A percentile compares a stretch with the other conserved stretches of the same genome.
Evolutionary conservation across 2,888 invertebrate genomes (phyloP).

Genomic region (Clivina fossor): DNA sequence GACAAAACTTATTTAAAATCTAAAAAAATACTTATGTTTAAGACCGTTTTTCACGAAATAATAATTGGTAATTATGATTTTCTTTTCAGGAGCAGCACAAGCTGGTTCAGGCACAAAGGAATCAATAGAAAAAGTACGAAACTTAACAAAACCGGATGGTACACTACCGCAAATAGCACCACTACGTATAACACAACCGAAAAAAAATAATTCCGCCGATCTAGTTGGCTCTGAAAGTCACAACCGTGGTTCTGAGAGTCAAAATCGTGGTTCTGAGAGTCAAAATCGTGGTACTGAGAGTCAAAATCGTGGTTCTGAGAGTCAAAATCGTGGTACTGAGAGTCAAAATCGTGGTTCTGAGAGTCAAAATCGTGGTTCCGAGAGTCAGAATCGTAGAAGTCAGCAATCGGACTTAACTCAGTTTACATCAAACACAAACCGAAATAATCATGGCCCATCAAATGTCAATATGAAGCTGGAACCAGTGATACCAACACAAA

Average conservation of each 20-base stretch:
- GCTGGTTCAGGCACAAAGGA: conserved; percentile 67
- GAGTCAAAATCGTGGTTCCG: too few relatives aligned
- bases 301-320: too few relatives aligned
- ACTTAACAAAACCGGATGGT: conserved; percentile 18
- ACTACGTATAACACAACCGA: conserved; percentile 15
- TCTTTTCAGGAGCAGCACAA: conserved; percentile 81
- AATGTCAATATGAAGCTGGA: conserved; percentile 27
- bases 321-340: too few relatives aligned
- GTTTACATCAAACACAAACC: conserved; percentile 5
- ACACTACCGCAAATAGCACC: conserved; percentile 35
- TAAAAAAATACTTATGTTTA: too few relatives aligned
- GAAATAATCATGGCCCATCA: conserved; percentile 6
- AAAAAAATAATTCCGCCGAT: background rate
- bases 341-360: too few relatives aligned
- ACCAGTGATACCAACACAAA: conserved; percentile 28
- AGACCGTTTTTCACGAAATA: too few relatives aligned
- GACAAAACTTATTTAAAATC: too few relatives aligned
- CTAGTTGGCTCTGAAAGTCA: background rate
- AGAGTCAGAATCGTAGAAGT: too few relatives aligned
- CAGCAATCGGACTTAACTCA: conserved; percentile 7
- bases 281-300: too few relatives aligned
- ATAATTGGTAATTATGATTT: too few relatives aligned
- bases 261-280: too few relatives aligned
- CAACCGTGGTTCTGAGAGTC: too few relatives aligned
- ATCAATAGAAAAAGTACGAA: conserved; percentile 17